phyloP scores from a whole-genome alignment of 1,140 invertebrate species.

The Bombus pyrosoma region DNA sequence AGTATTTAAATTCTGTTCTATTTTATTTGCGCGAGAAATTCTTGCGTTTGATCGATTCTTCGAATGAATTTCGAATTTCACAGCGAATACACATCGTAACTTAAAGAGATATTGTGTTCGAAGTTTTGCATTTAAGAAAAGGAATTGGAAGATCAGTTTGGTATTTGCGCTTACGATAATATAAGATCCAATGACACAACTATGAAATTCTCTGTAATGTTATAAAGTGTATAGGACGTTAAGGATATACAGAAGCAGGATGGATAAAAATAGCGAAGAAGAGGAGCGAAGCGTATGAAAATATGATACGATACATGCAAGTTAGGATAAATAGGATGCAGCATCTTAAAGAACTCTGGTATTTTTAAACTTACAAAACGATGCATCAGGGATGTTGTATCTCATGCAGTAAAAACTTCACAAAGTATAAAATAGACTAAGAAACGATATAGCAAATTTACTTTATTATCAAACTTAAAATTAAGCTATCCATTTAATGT shows the following conservation, averaged over 20 bases:
- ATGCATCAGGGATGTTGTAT: not conserved
- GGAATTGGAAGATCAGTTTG: not conserved
- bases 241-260: not conserved
- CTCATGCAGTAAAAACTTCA: not conserved
- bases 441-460: not conserved
- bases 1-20: too few species aligned
- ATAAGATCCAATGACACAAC: not conserved
- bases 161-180: not conserved
- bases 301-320: not conserved
- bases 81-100: too few species aligned
- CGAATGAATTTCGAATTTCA: too few species aligned
- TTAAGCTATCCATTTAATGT: not conserved
- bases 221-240: not conserved
- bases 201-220: too few species aligned
- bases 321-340: constrained; percentile 12
- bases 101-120: not conserved
- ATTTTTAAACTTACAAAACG: not conserved
- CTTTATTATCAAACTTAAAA: not conserved
- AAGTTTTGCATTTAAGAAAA: not conserved
- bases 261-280: not conserved
- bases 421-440: not conserved
- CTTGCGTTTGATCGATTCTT: too few species aligned
- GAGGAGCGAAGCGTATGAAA: not conserved
- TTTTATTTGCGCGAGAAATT: too few species aligned
- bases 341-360: not conserved